A percentile compares a stretch with the other conserved stretches of the same genome.
Conservation (phyloP, 1,140 invertebrate species). For the Anastatus disparis region DNA sequence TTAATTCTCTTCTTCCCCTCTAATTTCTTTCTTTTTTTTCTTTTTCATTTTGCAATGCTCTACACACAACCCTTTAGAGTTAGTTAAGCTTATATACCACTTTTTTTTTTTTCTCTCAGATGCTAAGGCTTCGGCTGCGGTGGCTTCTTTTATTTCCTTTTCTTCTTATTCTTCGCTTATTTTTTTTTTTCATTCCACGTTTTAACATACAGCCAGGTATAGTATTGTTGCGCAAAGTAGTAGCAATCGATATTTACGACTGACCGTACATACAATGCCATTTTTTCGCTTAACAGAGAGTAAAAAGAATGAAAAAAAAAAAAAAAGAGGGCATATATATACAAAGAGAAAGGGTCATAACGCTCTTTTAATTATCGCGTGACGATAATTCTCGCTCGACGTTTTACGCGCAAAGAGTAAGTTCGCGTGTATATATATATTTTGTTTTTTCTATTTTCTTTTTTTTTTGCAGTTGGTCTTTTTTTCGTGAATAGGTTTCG, state of each 20-base stretch:
- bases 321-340: too few relatives aligned
- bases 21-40: too few relatives aligned
- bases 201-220: too few relatives aligned
- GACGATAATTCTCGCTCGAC: constrained; percentile 21
- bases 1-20: constrained; percentile 3
- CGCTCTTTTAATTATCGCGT: constrained; percentile 36
- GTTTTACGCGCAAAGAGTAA: background rate
- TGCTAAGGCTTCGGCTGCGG: background rate
- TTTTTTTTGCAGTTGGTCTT: too few relatives aligned
- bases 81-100: too few relatives aligned
- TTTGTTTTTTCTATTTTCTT: too few relatives aligned
- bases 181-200: background rate
- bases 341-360: constrained; percentile 4
- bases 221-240: too few relatives aligned
- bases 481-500: too few relatives aligned
- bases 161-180: background rate
- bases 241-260: constrained; percentile 35
- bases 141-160: constrained; percentile 3
- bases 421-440: too few relatives aligned
- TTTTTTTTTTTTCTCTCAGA: background rate
- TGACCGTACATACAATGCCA: background rate
- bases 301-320: too few relatives aligned
- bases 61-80: too few relatives aligned
- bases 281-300: too few relatives aligned
- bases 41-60: background rate